A percentile compares a stretch with the other conserved stretches of the same genome.
phyloP scores from a whole-genome alignment of 2,113 vertebrate species.

The Atractosteus spatula region DNA sequence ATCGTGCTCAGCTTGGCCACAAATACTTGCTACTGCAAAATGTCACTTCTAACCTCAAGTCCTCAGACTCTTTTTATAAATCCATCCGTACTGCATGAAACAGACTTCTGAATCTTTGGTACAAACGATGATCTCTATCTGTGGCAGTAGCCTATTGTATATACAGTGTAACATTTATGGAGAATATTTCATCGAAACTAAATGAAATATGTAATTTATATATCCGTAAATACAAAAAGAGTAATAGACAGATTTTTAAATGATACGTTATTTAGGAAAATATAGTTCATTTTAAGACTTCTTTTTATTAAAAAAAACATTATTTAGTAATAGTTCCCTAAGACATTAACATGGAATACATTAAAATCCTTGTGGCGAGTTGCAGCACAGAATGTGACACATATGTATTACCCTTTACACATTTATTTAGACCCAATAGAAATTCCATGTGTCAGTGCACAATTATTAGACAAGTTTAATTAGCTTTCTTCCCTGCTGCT shows the following conservation, averaged over 20 bases:
- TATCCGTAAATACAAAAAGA: no score
- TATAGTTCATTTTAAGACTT: not conserved
- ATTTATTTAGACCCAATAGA: slow-evolving; percentile 71
- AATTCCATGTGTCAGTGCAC: slow-evolving; percentile 73
- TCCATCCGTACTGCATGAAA: not conserved
- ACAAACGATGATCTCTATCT: no score
- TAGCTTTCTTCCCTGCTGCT: slow-evolving; percentile 80
- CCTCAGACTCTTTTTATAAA: not conserved
- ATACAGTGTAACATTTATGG: no score
- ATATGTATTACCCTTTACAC: slow-evolving; percentile 65
- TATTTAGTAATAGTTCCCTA: not conserved
- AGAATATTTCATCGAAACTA: no score
- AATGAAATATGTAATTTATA: no score
- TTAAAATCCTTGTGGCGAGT: not conserved
- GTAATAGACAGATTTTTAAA: no score
- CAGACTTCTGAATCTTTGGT: not conserved
- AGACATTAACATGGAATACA: not conserved
- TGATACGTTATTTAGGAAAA: no score
- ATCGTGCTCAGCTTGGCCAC: not conserved
- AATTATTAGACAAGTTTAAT: slow-evolving; percentile 85
- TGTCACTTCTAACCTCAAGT: no score
- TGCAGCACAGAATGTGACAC: slow-evolving; percentile 50
- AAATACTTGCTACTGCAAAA: not conserved
- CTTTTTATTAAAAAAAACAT: not conserved
- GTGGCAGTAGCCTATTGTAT: no score